Base-by-base conservation (phyloP, 2,113 vertebrate species). In the Odocoileus virginianus region DNA sequence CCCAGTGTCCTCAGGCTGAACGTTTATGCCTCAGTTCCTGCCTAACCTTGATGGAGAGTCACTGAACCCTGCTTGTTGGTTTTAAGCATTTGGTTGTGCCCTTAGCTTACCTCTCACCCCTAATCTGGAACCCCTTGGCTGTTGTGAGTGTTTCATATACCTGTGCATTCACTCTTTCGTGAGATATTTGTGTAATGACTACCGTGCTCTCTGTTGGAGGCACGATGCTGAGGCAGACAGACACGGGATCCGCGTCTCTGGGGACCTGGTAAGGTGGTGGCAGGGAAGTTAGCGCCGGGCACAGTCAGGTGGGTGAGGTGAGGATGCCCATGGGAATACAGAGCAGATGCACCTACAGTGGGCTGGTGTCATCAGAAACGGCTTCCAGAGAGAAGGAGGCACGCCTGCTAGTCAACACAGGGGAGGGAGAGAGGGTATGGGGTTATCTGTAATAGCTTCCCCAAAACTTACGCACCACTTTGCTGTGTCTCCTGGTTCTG, bases 221-320 rank as follows among this genome's bases (percentile, higher is more conserved):
- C 1, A 6, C 0, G 11, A 1, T 2, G n/a, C 45, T 27, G 11
- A 92, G 40, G 25, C 16, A 13, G 52, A 40, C 3, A 7, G 40
- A 79, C 19, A 1, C 0, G 6, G 36, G 57, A 5, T 4, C 15
- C 27, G 71, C 0, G 0, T 27, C 11, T 86, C n/a, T 43, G 33
- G 55, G 83, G 36, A 13, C 36, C 30, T 57, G 1, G 9, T 3
- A 27, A 43, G 21, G 57, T 13, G 8, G 40, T 11, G n/a, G 27
- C n/a, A 40, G 55, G 76, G n/a, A 88, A 81, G 50, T 27, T 12
- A 15, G 64, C 27, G 1, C 4, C 0, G 1, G 50, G 27, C 16
- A 11, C 2, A 2, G 30, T 43, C 3, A 5, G 3, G 43, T 25
- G 47, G 9, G 27, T 27, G 25, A 23, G 17, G 6, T 4, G 0